These are phyloP conservation scores for Nesidiocoris tenuis DNA, from an alignment of 2,888 invertebrate genomes.

Conservation along the genomic window DNA sequence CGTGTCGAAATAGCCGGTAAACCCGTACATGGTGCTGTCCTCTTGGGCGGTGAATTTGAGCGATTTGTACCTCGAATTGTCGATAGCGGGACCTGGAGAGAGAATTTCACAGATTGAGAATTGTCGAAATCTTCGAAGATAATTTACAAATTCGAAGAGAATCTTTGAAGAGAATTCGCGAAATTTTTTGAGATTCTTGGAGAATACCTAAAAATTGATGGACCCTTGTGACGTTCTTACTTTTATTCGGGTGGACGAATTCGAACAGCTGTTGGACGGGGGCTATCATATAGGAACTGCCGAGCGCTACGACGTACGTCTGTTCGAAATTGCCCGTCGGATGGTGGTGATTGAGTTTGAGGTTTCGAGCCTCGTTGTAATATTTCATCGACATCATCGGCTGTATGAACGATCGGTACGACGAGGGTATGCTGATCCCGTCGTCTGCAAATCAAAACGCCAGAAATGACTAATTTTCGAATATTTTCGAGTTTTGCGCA, in stretches of 20 bases:
- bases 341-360: slow-evolving; percentile 30
- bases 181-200: no score
- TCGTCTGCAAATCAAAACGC: slow-evolving; percentile 62
- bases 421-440: slow-evolving; percentile 87
- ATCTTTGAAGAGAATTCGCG: no score
- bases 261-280: slow-evolving; percentile 75
- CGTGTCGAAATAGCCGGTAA: slow-evolving; percentile 94
- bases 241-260: slow-evolving; percentile 86
- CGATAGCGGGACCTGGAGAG: slow-evolving; percentile 56
- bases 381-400: slow-evolving; percentile 91
- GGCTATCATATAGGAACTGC: slow-evolving; percentile 78
- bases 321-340: slow-evolving; percentile 62
- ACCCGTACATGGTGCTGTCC: slow-evolving; percentile 85
- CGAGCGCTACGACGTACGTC: slow-evolving; percentile 89
- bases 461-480: neutral
- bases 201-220: no score
- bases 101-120: no score
- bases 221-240: no score
- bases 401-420: slow-evolving; percentile 86
- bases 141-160: no score
- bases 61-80: slow-evolving; percentile 72
- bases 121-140: no score
- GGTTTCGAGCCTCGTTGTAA: slow-evolving; percentile 68
- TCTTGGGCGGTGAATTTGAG: slow-evolving; percentile 69
- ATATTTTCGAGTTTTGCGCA: no score